Evolutionary conservation across 2,797 vertebrate genomes (phyloP).

Genomic region (Scyliorhinus canicula): DNA sequence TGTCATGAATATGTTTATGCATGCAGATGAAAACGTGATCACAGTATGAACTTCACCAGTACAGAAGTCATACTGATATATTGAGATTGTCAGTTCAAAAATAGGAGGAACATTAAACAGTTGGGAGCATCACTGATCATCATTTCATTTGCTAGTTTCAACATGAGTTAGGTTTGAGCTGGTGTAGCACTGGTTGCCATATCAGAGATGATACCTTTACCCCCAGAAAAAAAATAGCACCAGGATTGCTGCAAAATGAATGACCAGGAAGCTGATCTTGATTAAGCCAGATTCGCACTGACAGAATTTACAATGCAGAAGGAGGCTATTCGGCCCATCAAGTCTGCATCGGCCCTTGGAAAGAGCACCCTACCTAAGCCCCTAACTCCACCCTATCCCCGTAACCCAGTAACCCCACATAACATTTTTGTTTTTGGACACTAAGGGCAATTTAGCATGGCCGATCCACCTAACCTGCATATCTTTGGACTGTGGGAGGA

Average conservation of each 20-base stretch:
- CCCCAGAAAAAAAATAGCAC: neutral
- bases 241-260: neutral
- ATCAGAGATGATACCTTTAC: neutral
- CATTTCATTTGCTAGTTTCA: neutral
- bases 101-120: neutral
- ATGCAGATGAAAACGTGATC: neutral
- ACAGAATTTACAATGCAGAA: too few species aligned
- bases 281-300: neutral
- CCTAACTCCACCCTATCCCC: too few species aligned
- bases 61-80: neutral
- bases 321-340: too few species aligned
- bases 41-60: neutral
- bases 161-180: neutral
- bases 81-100: neutral
- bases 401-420: too few species aligned
- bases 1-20: neutral
- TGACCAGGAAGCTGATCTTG: neutral
- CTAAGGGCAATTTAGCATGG: too few species aligned
- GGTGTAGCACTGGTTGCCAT: neutral
- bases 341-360: too few species aligned
- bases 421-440: too few species aligned
- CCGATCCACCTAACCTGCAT: too few species aligned
- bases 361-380: too few species aligned
- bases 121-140: neutral
- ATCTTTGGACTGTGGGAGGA: too few species aligned